A percentile compares a stretch with the other conserved stretches of the same genome.
Evolutionary conservation across 1,140 invertebrate species (phyloP).

Genomic region (Manduca sexta): DNA sequence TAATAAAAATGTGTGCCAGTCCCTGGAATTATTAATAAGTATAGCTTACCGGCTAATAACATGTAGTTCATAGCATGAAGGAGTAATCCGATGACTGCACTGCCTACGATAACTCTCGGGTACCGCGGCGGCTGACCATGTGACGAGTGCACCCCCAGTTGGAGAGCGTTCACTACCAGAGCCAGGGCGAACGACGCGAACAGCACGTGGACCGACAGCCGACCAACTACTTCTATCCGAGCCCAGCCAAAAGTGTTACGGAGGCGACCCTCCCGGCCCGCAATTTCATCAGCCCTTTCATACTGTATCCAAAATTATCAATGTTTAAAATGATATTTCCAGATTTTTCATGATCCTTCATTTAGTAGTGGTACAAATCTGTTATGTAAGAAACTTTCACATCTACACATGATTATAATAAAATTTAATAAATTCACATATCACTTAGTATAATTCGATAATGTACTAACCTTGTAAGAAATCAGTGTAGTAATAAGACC

Average conservation of each 20-base stretch:
- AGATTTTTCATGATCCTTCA: too few relatives aligned
- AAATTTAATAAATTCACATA: too few relatives aligned
- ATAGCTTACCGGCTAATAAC: conserved; percentile 16
- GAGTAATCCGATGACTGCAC: conserved; percentile 54
- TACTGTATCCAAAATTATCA: conserved; percentile 29
- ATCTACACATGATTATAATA: too few relatives aligned
- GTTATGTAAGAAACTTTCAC: too few relatives aligned
- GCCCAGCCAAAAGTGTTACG: conserved; percentile 95
- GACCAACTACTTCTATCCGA: conserved; percentile 87
- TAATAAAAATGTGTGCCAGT: too few relatives aligned
- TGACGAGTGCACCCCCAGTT: conserved; percentile 84
- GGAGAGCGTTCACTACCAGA: conserved; percentile 85
- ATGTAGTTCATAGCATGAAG: conserved; percentile 59
- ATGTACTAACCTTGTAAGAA: conserved; percentile 49
- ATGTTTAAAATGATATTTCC: too few relatives aligned
- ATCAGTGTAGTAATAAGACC: conserved; percentile 58
- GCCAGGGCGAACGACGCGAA: conserved; percentile 89
- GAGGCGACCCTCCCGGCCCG: conserved; percentile 77
- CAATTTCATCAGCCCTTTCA: conserved; percentile 54
- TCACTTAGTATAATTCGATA: conserved; percentile 5
- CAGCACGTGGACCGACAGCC: conserved; percentile 87
- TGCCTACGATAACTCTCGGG: conserved; percentile 75
- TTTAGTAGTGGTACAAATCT: too few relatives aligned
- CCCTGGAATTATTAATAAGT: neutral
- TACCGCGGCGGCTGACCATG: conserved; percentile 76